Conservation (phyloP, 2,113 vertebrate species). For the Phaetusa simplex region DNA sequence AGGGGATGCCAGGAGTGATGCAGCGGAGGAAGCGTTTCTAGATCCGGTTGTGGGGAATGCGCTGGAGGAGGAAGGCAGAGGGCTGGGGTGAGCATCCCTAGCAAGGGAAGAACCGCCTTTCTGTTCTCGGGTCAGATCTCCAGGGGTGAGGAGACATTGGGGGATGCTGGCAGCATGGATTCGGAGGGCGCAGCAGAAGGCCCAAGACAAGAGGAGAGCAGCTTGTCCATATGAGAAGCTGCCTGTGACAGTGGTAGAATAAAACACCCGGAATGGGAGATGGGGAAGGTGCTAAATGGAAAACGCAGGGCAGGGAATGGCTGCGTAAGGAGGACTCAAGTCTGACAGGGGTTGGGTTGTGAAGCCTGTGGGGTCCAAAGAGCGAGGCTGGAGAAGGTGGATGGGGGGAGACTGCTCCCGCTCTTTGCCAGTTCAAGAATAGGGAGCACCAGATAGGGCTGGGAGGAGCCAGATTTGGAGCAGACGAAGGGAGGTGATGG, state of each 20-base stretch:
- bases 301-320: neutral
- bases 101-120: neutral
- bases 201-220: no score
- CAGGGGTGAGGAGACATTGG: neutral
- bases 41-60: accelerated
- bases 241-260: neutral
- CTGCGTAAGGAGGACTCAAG: neutral
- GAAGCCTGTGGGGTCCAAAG: neutral
- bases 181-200: accelerated
- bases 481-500: accelerated
- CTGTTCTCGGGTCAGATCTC: accelerated
- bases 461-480: neutral
- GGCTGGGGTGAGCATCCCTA: accelerated
- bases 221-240: accelerated
- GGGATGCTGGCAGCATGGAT: accelerated
- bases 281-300: neutral
- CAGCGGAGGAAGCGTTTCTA: neutral
- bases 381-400: accelerated
- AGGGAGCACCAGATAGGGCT: neutral
- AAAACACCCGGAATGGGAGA: neutral
- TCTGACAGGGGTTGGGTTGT: neutral
- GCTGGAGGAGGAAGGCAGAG: neutral
- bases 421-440: neutral
- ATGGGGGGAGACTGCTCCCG: neutral
- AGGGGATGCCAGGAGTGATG: accelerated